phyloP scores from a whole-genome alignment of 2,113 vertebrate genomes.

The Microtus ochrogaster region DNA sequence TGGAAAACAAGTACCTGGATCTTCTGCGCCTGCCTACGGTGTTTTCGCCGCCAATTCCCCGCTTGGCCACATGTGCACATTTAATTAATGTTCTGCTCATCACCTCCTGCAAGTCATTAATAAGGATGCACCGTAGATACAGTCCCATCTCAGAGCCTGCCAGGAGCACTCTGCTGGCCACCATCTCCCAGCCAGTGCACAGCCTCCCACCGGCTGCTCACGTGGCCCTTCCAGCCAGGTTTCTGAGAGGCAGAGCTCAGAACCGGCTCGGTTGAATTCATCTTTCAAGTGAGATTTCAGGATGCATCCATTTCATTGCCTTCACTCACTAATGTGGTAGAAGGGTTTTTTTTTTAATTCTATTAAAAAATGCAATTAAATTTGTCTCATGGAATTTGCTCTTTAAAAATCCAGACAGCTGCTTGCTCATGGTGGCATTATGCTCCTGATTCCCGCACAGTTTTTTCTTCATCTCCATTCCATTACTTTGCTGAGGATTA shows the following conservation, averaged over 20 bases:
- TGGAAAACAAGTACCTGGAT: constrained; percentile 67
- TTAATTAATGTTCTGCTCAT: constrained; percentile 80
- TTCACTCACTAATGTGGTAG: constrained; percentile 77
- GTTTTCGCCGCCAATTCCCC: constrained; percentile 70
- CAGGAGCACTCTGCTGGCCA: constrained; percentile 57
- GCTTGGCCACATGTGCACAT: constrained; percentile 77
- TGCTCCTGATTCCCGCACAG: constrained; percentile 76
- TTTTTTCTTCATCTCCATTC: constrained; percentile 82
- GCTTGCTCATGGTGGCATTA: constrained; percentile 77
- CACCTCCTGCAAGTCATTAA: constrained; percentile 80
- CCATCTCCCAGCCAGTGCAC: constrained; percentile 15
- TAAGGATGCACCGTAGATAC: constrained; percentile 68
- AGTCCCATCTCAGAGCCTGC: constrained; percentile 57
- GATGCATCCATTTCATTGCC: constrained; percentile 75
- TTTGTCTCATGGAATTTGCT: constrained; percentile 81
- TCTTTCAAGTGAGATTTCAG: constrained; percentile 82
- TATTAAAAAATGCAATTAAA: constrained; percentile 81
- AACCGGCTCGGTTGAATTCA: constrained; percentile 82
- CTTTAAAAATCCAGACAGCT: constrained; percentile 79
- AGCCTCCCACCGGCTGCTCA: constrained; percentile 35
- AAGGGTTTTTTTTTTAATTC: constrained; percentile 77
- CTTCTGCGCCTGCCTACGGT: constrained; percentile 55
- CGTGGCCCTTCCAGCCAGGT: constrained; percentile 82
- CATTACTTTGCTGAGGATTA: constrained; percentile 83
- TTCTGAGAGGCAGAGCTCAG: constrained; percentile 77